Evolutionary conservation across 2,113 vertebrate species (phyloP).

Genomic region (Pomatostomus ruficeps): DNA sequence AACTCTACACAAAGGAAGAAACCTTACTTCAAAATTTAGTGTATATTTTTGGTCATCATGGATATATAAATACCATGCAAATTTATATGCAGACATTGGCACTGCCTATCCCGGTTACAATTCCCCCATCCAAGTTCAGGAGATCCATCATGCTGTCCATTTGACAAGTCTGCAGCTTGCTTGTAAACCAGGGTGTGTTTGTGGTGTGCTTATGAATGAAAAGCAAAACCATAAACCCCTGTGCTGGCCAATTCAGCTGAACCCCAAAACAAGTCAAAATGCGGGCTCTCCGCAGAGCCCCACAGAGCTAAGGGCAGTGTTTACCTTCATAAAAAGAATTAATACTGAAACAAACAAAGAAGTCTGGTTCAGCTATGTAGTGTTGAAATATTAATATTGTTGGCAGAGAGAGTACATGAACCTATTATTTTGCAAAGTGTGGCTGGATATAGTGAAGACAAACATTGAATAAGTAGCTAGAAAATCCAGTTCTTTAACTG

Average conservation of each 20-base stretch:
- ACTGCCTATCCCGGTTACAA: rapidly evolving
- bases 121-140: not conserved
- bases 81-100: not conserved
- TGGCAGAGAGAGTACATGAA: not conserved
- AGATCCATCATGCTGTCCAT: not conserved
- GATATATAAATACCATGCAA: not conserved
- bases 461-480: not conserved
- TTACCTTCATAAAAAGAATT: not conserved
- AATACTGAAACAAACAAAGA: not conserved
- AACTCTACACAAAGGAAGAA: not conserved
- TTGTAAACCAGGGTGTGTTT: not conserved
- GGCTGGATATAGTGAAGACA: not conserved
- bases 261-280: not conserved
- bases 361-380: not conserved
- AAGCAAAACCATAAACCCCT: not conserved
- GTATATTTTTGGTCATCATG: not conserved
- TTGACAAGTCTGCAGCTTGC: not conserved
- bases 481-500: not conserved
- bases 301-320: not conserved
- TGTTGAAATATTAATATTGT: slow-evolving; percentile 40
- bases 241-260: not conserved
- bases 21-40: not conserved
- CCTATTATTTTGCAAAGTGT: not conserved
- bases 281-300: not conserved
- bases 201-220: not conserved